These are phyloP conservation scores for Propithecus perrieri DNA, from an alignment of 2,797 vertebrate species.

Conservation along the genomic window DNA sequence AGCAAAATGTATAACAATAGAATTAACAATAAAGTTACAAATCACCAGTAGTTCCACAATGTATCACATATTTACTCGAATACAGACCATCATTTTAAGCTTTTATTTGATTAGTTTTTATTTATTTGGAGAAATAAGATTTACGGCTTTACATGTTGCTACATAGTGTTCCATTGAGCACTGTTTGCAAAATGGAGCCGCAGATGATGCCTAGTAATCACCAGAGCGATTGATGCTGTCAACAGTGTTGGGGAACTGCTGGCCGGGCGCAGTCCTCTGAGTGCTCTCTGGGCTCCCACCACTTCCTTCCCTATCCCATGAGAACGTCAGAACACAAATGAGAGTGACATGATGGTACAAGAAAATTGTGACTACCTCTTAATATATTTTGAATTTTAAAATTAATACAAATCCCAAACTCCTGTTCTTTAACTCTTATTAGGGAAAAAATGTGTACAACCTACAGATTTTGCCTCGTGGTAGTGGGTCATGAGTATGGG, in stretches of 20 bases:
- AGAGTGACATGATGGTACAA: background rate
- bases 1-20: background rate
- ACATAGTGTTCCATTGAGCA: background rate
- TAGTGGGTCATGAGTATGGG: background rate
- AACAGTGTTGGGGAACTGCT: fast-evolving
- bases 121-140: background rate
- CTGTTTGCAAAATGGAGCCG: background rate
- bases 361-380: background rate
- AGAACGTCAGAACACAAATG: background rate
- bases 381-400: background rate
- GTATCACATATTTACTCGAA: background rate
- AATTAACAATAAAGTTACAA: background rate
- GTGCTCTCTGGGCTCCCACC: too few relatives aligned
- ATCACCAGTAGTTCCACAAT: background rate
- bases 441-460: background rate
- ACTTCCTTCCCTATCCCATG: background rate
- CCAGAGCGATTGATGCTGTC: background rate
- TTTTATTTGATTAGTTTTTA: background rate
- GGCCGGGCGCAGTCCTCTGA: too few relatives aligned
- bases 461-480: background rate
- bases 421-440: background rate
- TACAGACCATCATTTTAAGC: background rate
- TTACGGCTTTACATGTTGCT: background rate
- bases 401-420: background rate
- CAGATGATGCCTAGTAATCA: background rate